Evolutionary conservation across 2,113 vertebrate genomes (phyloP).

Genomic region (Halcyon senegalensis): DNA sequence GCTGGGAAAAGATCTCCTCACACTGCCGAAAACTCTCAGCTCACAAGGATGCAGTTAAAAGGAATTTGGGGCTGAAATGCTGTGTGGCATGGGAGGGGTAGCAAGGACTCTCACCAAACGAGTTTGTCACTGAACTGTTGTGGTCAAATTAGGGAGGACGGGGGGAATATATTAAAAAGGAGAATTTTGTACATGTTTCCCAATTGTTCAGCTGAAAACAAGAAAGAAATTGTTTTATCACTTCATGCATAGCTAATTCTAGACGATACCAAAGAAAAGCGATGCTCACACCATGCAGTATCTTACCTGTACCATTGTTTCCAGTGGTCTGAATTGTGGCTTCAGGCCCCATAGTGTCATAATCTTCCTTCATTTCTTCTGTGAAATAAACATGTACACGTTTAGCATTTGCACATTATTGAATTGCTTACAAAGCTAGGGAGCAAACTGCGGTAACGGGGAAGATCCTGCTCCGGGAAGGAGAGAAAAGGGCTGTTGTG

Average conservation of each 20-base stretch:
- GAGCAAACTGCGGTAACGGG: conserved; percentile 61
- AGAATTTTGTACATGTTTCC: not conserved
- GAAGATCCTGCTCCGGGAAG: conserved; percentile 68
- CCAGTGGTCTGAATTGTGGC: conserved; percentile 86
- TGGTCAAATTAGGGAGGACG: no score
- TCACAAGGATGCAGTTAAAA: not conserved
- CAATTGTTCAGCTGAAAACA: not conserved
- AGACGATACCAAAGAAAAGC: not conserved
- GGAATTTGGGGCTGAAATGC: not conserved
- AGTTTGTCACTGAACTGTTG: not conserved
- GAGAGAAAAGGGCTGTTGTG: conserved; percentile 76
- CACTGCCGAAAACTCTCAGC: not conserved
- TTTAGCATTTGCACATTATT: conserved; percentile 63
- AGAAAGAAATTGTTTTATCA: not conserved
- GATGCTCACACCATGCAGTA: not conserved
- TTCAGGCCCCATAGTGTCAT: conserved; percentile 93
- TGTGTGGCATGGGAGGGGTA: not conserved
- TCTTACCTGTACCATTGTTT: conserved; percentile 96
- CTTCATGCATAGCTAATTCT: not conserved
- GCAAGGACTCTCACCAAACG: not conserved
- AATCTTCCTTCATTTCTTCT: conserved; percentile 99
- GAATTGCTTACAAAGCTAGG: conserved; percentile 64
- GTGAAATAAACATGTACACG: conserved; percentile 67
- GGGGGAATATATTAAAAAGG: no score
- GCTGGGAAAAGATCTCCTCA: not conserved